Conservation (phyloP, 2,113 vertebrate species). For the Echinops telfairi region DNA sequence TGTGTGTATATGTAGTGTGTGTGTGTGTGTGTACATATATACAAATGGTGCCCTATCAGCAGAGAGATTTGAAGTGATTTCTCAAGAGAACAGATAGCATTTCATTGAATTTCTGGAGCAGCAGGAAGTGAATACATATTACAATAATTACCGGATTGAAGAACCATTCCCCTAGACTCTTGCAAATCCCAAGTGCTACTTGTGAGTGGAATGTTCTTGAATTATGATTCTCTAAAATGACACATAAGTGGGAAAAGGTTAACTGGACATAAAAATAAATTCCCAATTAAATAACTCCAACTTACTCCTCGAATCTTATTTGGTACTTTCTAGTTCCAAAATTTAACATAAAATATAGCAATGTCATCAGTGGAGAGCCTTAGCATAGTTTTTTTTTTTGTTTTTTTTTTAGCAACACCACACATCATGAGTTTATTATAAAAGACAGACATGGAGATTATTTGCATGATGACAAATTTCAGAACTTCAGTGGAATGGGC, state of each 20-base stretch:
- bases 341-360: conserved; percentile 54
- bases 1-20: background rate
- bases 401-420: background rate
- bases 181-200: conserved; percentile 54
- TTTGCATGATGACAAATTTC: too few species aligned
- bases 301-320: conserved; percentile 47
- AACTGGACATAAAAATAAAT: conserved; percentile 60
- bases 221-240: conserved; percentile 57
- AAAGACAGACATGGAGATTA: too few species aligned
- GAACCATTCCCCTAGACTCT: conserved; percentile 77
- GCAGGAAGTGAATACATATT: conserved; percentile 81
- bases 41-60: conserved; percentile 65
- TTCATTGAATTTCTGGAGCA: conserved; percentile 77
- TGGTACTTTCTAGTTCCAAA: conserved; percentile 45
- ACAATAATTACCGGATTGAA: conserved; percentile 80
- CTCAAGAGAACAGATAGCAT: conserved; percentile 73
- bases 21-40: conserved; percentile 14
- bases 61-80: conserved; percentile 80
- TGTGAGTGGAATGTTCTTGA: conserved; percentile 71
- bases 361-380: background rate
- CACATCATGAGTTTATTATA: too few species aligned
- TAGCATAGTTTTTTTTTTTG: too few species aligned
- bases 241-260: background rate
- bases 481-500: too few species aligned
- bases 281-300: conserved; percentile 60